phyloP scores from a whole-genome alignment of 2,113 vertebrate genomes.

The Psephotus haematonotus region DNA sequence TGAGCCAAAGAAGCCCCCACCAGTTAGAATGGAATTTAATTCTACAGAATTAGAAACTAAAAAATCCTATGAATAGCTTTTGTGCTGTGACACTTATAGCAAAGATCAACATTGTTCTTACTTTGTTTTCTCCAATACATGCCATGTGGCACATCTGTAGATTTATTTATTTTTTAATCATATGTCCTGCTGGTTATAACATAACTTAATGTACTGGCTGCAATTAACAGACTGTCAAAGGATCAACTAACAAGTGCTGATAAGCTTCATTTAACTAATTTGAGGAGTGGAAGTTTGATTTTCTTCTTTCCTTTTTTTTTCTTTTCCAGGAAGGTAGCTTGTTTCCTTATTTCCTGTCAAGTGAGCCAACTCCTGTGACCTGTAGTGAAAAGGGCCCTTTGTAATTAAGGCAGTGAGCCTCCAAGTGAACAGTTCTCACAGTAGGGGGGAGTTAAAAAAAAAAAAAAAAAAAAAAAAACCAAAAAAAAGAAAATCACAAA shows the following conservation, averaged over 20 bases:
- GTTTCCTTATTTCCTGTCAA: conserved; percentile 85
- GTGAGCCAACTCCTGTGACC: conserved; percentile 81
- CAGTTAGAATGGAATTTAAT: neutral
- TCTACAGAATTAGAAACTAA: conserved; percentile 7
- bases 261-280: conserved; percentile 87
- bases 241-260: conserved; percentile 77
- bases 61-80: neutral
- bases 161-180: conserved; percentile 60
- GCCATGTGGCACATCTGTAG: neutral
- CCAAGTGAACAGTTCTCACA: conserved; percentile 82
- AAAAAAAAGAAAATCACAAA: neutral
- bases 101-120: conserved; percentile 2
- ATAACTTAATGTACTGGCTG: conserved; percentile 83
- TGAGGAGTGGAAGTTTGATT: conserved; percentile 77
- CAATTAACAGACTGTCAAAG: conserved; percentile 89
- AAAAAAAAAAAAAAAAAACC: neutral
- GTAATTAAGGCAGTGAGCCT: conserved; percentile 82
- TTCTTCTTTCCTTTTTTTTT: conserved; percentile 40
- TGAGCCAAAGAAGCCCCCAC: neutral
- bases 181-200: conserved; percentile 67
- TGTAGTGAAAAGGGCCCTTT: conserved; percentile 82
- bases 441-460: conserved; percentile 23
- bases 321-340: conserved; percentile 79
- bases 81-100: neutral
- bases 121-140: conserved; percentile 6